Percentiles rank a stretch among this genome's conserved stretches.
These are phyloP conservation scores for Pipistrellus pygmaeus DNA, from an alignment of 2,797 vertebrate species.

Conservation along the genomic window DNA sequence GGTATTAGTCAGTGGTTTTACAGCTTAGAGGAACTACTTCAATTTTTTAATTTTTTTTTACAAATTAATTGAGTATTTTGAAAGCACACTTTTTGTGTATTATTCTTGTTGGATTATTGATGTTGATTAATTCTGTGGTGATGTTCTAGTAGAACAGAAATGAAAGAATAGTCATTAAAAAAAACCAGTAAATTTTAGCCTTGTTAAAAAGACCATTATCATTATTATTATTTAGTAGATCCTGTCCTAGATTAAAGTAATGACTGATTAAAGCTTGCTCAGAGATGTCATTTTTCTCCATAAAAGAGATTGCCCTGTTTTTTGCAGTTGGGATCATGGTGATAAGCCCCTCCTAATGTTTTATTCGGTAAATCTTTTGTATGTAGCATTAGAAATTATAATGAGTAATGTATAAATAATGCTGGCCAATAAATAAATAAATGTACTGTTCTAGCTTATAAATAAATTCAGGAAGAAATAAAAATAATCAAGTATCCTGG, in stretches of 20 bases:
- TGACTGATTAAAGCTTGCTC: not conserved
- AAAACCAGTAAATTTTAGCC: not conserved
- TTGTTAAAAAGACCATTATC: constrained; percentile 37
- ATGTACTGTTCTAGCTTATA: not conserved
- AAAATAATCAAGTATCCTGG: constrained; percentile 1
- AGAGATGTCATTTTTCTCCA: constrained; percentile 12
- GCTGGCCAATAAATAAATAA: not conserved
- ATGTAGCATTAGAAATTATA: not conserved
- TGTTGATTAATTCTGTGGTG: not conserved
- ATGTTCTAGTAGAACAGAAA: constrained; percentile 20
- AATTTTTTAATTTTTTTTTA: not conserved
- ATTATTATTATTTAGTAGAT: constrained; percentile 58
- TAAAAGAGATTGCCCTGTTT: not conserved
- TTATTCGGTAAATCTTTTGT: not conserved
- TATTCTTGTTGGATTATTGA: constrained; percentile 25
- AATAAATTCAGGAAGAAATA: constrained; percentile 8
- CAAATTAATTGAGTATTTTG: constrained; percentile 34
- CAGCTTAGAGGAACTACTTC: constrained; percentile 31
- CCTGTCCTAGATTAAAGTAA: constrained; percentile 39
- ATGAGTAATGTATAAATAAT: not conserved
- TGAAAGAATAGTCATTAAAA: constrained; percentile 28
- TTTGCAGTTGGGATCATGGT: not conserved
- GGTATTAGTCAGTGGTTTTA: constrained; percentile 33
- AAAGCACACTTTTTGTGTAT: not conserved
- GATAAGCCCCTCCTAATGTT: not conserved